Base-by-base conservation (phyloP, 1,140 invertebrate genomes). In the Linepithema humile region DNA sequence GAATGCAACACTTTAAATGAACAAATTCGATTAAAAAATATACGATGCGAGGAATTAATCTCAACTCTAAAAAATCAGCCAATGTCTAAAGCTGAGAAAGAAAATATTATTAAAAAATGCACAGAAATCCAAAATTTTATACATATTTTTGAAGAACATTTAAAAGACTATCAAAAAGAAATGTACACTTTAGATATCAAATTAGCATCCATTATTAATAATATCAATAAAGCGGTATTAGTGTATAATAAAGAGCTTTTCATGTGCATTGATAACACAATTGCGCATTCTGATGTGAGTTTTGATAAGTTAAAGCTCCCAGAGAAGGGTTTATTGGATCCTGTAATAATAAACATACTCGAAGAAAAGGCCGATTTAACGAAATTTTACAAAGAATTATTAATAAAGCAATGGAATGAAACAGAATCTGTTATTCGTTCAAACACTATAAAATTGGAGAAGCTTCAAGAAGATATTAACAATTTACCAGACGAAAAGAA, bases 111-210 rank as follows among this genome's bases (percentile, higher is more conserved):
- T 0, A 70, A 91, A 32, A 38, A 89, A 48, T 93, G 91, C 73
- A 48, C 35, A 3, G 87, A 91, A 29, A 72, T 92, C 12, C 80
- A 90, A 38, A 89, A 87, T 69, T 90, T 88, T 35, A 87, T 91
- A 3, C 60, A 88, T 9, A 83, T 89, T 65, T 91, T 91, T 69
- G 83, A 92, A 23, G 85, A 88, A 35, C 89, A 92, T 84, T 84
- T 93, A 6, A 85, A 89, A 74, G 93, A 93, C n/a, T 86, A 93
- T 29, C 50, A 91, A 40, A 93, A 93, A 38, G 89, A 93, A 72
- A 2, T 88, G 10, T 93, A 90, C 43, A 83, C 85, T 23, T 80
- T 92, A 32, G 92, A 93, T 38, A 90, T 93, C 1, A 90, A 91
- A 80, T 82, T 89, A 29, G 86, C 92, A 10, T 83, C 85, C 6